Evolutionary conservation across 2,113 vertebrate genomes (phyloP).

Genomic region (Planiliza haematocheilus): DNA sequence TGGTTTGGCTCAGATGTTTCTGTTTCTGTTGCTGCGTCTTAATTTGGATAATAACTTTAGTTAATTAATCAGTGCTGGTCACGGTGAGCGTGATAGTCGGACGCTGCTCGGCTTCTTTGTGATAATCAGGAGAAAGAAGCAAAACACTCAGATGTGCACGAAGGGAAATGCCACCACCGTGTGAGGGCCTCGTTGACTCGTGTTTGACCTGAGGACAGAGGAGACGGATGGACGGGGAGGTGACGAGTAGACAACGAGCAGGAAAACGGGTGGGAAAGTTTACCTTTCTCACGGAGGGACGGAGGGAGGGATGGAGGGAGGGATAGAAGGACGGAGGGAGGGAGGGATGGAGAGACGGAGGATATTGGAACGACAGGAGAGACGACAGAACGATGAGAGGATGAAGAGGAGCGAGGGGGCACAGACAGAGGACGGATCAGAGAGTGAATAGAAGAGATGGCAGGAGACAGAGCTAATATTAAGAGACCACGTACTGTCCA

Average conservation of each 20-base stretch:
- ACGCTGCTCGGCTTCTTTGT: no score
- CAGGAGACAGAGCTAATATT: conserved; percentile 65
- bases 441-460: conserved; percentile 50
- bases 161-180: background rate
- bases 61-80: no score
- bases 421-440: conserved; percentile 24
- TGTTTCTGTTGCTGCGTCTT: no score
- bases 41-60: no score
- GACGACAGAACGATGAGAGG: conserved; percentile 51
- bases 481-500: conserved; percentile 40
- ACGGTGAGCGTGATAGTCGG: no score
- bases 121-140: no score
- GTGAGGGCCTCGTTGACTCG: background rate
- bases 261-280: conserved; percentile 76
- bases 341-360: conserved; percentile 30
- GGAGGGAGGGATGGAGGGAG: no score
- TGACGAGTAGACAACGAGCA: conserved; percentile 6
- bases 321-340: background rate
- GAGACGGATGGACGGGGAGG: background rate
- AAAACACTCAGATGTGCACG: background rate
- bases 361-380: conserved; percentile 57
- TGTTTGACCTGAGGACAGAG: conserved; percentile 31
- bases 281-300: conserved; percentile 73
- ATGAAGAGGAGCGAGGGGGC: conserved; percentile 34
- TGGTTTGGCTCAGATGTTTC: no score